A percentile compares a stretch with the other conserved stretches of the same genome.
These are phyloP conservation scores for Zeuzera pyrina DNA, from an alignment of 2,888 invertebrate species.

Conservation along the genomic window DNA sequence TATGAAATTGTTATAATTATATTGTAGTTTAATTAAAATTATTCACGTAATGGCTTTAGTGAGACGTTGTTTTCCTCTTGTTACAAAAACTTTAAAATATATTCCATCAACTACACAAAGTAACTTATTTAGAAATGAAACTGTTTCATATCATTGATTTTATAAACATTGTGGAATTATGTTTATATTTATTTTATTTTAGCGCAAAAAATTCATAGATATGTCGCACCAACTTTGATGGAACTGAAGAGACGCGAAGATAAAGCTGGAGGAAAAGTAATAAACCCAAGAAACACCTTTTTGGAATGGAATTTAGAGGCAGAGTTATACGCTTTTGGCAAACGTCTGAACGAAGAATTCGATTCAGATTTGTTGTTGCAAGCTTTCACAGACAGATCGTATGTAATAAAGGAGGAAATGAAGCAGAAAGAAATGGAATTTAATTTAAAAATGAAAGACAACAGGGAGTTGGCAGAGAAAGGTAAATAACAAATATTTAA, in stretches of 20 bases:
- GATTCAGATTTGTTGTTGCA: constrained; percentile 77
- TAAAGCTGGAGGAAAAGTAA: constrained; percentile 71
- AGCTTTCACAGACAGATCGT: constrained; percentile 87
- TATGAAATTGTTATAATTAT: not conserved
- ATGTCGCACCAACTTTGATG: constrained; percentile 79
- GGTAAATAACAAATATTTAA: constrained; percentile 44
- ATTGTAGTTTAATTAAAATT: not conserved
- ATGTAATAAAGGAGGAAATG: constrained; percentile 79
- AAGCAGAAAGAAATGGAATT: constrained; percentile 81
- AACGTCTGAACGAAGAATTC: constrained; percentile 88
- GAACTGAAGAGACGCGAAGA: constrained; percentile 74
- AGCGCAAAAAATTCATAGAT: constrained; percentile 69
- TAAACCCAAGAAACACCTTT: constrained; percentile 71
- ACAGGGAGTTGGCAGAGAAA: constrained; percentile 76
- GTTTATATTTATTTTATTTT: constrained; percentile 12
- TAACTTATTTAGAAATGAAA: constrained; percentile 22
- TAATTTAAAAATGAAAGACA: constrained; percentile 76
- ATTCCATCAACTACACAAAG: constrained; percentile 34
- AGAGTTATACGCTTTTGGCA: constrained; percentile 90
- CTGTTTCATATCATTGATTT: not conserved
- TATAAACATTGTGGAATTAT: not conserved
- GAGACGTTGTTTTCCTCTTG: constrained; percentile 37
- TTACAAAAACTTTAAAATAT: constrained; percentile 29
- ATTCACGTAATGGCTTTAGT: constrained; percentile 35
- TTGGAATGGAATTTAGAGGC: constrained; percentile 92